Base-by-base conservation (phyloP, 2,888 invertebrate genomes). In the Trimorus sp. region DNA sequence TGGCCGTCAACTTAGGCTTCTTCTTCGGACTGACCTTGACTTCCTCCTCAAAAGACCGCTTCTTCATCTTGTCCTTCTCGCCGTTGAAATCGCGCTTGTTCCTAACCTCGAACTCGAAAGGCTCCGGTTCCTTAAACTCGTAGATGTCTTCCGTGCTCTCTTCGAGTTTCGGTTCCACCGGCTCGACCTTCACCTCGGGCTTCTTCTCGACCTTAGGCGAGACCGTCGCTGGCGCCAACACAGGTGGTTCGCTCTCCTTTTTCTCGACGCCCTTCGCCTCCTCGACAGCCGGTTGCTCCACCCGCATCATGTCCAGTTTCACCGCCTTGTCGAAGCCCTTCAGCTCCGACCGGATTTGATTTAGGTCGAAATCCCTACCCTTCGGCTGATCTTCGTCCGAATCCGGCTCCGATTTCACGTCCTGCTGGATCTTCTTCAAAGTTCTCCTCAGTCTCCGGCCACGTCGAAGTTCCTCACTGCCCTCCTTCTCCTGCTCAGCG, bases 81-180 rank as follows among this genome's bases (percentile, higher is more conserved):
- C 86, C 86, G 9, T 84, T 87, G 0, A 89, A 88, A 60, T 91
- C 91, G 1, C 91, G 86, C 59, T 92, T 92, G 68, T 90, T 91
- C 66, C 96, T 94, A 8, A 95, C 93, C 91, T 97, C 97, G 85
- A 97, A 94, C 90, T 97, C 97, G 89, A 97, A 97, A 0, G 97
- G 97, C 90, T 97, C 97, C 0, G 97, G 96, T 91, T 97, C 97
- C 90, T 97, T 97, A 89, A 97, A 97, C 91, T 97, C 97, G 88
- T 97, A 97, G 79, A 97, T 95, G 89, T 97, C 97, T 58, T 93
- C 92, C 3, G 91, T 90, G 48, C 78, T 89, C 49, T 89, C 88
- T 6, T 84, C 84, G 16, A 76, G 36, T 14, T 84, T 84, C 5
- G 78, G 11, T 51, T 84, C 84, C 0, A 70, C 40, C 40, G 54